Percentiles rank a stretch among this genome's conserved stretches.
Conservation (phyloP, 2,113 vertebrate genomes). For the Trachemys scripta region DNA sequence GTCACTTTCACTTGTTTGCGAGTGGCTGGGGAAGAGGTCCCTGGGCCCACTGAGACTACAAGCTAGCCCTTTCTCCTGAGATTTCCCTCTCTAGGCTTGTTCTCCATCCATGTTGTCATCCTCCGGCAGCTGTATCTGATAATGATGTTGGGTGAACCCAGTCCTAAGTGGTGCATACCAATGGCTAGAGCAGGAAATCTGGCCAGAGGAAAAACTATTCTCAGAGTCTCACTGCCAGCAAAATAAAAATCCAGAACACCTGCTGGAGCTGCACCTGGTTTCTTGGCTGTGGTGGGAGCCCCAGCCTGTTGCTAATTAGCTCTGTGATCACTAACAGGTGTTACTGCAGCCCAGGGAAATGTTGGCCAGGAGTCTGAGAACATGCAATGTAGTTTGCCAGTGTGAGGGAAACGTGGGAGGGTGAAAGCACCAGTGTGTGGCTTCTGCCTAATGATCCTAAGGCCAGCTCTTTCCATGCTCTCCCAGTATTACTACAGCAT, state of each 20-base stretch:
- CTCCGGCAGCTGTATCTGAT: accelerated
- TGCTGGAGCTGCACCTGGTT: neutral
- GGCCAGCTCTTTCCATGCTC: neutral
- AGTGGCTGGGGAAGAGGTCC: neutral
- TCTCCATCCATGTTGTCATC: neutral
- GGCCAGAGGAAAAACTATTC: neutral
- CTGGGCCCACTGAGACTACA: neutral
- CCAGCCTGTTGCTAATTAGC: accelerated
- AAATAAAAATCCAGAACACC: accelerated
- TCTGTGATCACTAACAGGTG: neutral
- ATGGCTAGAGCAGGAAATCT: neutral
- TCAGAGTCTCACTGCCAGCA: neutral
- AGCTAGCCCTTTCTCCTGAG: neutral
- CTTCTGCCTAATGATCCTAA: neutral
- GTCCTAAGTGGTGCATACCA: neutral
- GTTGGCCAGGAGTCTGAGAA: neutral
- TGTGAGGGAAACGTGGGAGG: neutral
- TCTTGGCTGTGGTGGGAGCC: neutral
- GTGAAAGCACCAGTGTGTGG: neutral
- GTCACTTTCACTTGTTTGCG: neutral
- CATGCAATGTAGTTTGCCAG: neutral
- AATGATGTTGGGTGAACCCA: neutral
- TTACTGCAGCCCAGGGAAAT: accelerated
- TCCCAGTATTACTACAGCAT: slow-evolving; percentile 97
- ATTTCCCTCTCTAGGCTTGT: neutral